These are phyloP conservation scores for Girardinichthys multiradiatus DNA, from an alignment of 2,113 vertebrate genomes.

Conservation along the genomic window DNA sequence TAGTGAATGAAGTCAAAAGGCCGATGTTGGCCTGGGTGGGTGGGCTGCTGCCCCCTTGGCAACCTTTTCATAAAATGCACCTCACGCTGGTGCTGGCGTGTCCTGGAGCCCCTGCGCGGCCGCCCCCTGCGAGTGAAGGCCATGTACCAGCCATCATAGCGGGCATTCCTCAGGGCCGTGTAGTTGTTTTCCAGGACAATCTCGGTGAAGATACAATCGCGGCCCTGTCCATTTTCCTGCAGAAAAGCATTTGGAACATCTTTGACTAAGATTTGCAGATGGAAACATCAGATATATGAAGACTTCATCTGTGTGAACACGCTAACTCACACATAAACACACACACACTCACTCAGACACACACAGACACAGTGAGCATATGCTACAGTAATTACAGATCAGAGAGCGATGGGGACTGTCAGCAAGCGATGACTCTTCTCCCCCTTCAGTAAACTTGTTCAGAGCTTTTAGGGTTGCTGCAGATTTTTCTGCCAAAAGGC, in stretches of 20 bases:
- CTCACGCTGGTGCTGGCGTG: constrained; percentile 97
- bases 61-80: constrained; percentile 99
- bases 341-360: background rate
- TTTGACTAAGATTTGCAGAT: constrained; percentile 33
- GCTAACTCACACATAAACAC: background rate
- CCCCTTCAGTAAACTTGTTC: constrained; percentile 67
- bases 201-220: constrained; percentile 97
- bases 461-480: constrained; percentile 41
- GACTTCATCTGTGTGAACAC: no score
- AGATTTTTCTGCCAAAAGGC: constrained; percentile 28
- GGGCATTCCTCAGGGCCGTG: constrained; percentile 94
- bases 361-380: constrained; percentile 63
- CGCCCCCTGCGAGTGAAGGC: constrained; percentile 96
- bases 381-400: constrained; percentile 81
- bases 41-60: constrained; percentile 88
- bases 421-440: constrained; percentile 59
- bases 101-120: constrained; percentile 94
- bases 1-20: constrained; percentile 99
- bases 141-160: constrained; percentile 98
- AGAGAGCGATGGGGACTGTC: constrained; percentile 65
- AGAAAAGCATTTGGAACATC: constrained; percentile 5
- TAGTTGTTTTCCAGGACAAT: constrained; percentile 99
- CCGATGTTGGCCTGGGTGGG: constrained; percentile 85
- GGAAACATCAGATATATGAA: background rate
- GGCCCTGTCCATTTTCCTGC: constrained; percentile 93